Conservation (phyloP, 2,888 invertebrate species). For the Cyclophora punctaria region DNA sequence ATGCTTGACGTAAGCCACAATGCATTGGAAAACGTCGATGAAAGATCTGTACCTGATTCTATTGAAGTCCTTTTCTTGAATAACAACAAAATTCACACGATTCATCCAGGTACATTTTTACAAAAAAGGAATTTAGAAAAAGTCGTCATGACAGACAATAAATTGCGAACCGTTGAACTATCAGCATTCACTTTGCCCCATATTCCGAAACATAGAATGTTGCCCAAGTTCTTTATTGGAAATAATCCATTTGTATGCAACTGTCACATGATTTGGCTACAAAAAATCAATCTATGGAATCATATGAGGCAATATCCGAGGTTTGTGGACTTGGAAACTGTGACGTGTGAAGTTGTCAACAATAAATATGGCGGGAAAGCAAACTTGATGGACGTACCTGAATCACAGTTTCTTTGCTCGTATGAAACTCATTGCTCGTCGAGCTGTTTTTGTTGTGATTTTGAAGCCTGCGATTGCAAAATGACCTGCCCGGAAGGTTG, state of each 20-base stretch:
- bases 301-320: constrained; percentile 83
- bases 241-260: constrained; percentile 90
- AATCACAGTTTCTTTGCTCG: constrained; percentile 86
- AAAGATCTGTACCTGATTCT: constrained; percentile 82
- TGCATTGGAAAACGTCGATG: constrained; percentile 79
- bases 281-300: constrained; percentile 84
- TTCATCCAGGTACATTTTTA: constrained; percentile 82
- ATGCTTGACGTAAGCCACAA: constrained; percentile 87
- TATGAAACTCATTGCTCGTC: constrained; percentile 89
- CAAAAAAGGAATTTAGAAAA: constrained; percentile 82
- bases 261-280: constrained; percentile 91
- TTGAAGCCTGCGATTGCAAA: constrained; percentile 91
- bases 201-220: constrained; percentile 77
- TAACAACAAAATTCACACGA: constrained; percentile 82
- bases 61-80: constrained; percentile 83
- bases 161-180: constrained; percentile 81
- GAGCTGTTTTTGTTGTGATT: constrained; percentile 90
- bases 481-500: constrained; percentile 91
- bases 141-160: constrained; percentile 85
- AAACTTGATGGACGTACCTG: constrained; percentile 79
- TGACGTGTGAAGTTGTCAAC: constrained; percentile 84
- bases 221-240: constrained; percentile 86
- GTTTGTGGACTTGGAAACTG: constrained; percentile 84
- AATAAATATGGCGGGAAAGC: constrained; percentile 78
- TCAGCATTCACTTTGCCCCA: constrained; percentile 81